Base-by-base conservation (phyloP, 2,113 vertebrate species). In the Sylvia atricapilla region DNA sequence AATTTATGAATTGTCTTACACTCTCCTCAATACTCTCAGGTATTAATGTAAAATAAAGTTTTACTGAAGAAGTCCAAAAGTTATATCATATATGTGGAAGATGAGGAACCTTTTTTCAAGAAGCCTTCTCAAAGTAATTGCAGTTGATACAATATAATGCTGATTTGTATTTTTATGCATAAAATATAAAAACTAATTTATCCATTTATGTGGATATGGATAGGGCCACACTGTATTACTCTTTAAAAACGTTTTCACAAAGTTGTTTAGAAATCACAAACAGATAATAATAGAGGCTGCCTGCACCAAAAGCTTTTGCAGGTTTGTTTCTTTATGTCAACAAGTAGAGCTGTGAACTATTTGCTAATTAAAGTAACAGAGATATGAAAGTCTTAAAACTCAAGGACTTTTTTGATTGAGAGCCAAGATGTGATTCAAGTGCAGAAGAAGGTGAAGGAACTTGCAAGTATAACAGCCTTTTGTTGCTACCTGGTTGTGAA, bases 31-130 rank as follows among this genome's bases (percentile, higher is more conserved):
- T 56, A 43, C 27, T 92, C 95, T 94, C 90, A 94, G 92, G 94
- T 96, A 87, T 84, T 78, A 73, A 85, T 94, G 46, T 85, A 85
- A 95, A 93, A 87, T 67, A 79, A 77, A 81, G 30, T 88, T 90
- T 66, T 90, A 67, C 25, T 88, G 75, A 86, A 73, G 35, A 90
- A 72, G 46, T 84, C 44, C 53, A 89, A 87, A 90, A 88, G 3
- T 27, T 80, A 1, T 55, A 69, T 64, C 6, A 16, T 47, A 10
- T 11, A 50, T 70, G 17, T 80, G 20, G 74, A 67, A 43, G 89
- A 77, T 13, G 22, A 73, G 50, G 35, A 89, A 75, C n/a, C 28
- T 49, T 75, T 83, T 75, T 74, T 64, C 69, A 56, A 76, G 91
- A 80, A 86, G 18, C 33, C 53, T 87, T 78, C 50, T 58, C 55